These are phyloP conservation scores for Phasianus colchicus DNA, from an alignment of 2,113 vertebrate species.

Conservation along the genomic window DNA sequence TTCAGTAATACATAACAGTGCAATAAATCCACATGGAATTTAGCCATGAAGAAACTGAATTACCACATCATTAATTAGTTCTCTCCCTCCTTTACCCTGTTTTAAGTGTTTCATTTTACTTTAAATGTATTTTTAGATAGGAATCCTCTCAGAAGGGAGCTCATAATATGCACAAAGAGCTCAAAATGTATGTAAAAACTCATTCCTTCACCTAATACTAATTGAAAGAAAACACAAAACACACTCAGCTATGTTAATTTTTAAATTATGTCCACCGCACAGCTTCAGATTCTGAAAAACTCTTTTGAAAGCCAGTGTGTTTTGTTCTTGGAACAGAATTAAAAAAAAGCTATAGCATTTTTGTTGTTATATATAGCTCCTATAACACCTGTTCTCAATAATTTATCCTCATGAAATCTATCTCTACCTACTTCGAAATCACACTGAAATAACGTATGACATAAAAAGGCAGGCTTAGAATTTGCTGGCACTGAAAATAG, in stretches of 20 bases:
- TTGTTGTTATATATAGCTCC: conserved; percentile 16
- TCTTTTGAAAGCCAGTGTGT: background rate
- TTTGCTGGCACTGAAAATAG: no score
- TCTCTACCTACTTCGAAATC: conserved; percentile 15
- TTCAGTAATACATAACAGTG: background rate
- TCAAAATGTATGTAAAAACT: background rate
- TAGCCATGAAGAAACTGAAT: background rate
- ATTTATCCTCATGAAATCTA: conserved; percentile 36
- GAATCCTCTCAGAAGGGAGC: background rate
- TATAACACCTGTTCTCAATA: conserved; percentile 16
- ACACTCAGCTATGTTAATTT: background rate
- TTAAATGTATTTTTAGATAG: background rate
- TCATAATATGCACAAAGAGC: background rate
- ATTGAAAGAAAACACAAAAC: background rate
- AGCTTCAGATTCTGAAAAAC: no score
- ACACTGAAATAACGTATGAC: conserved; percentile 3
- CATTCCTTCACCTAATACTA: background rate
- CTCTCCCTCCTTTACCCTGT: background rate
- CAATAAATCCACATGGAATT: background rate
- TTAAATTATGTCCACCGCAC: background rate
- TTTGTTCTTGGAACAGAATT: background rate
- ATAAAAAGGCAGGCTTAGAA: background rate
- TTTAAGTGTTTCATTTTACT: background rate
- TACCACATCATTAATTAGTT: background rate
- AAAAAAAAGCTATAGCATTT: background rate